Evolutionary conservation across 2,888 invertebrate genomes (phyloP), one percentile per base, ranked within the genome.

Genomic region (Alloplasta piceator): DNA sequence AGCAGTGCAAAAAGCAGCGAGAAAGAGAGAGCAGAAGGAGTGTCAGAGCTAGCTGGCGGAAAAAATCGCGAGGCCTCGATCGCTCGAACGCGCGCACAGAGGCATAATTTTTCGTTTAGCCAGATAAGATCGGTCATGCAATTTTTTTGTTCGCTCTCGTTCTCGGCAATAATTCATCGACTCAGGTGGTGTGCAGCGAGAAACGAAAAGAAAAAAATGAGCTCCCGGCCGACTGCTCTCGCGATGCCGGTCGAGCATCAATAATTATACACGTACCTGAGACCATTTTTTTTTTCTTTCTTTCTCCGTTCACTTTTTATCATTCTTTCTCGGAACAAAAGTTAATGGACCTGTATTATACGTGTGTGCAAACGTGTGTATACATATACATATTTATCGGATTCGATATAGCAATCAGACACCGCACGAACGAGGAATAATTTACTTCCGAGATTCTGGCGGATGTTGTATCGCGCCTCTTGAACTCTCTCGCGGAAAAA

Each of bases 21-120:
- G 46, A 66, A 58, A n/a, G 39, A 26, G 12, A 48, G 36, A 36
- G 50, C 68, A 56, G 16, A 46, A 36, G 46, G 56, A 61, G 78
- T 67, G 76, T 76, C 70, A 26, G 26, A 68, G 76, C 55, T 63
- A 68, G 76, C 55, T 63, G 70, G 56, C 38, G 66, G 41, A 10
- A 12, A 10, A 66, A 36, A 12, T 16, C 63, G 52, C 38, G 16
- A n/a, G 60, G 60, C 67, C 61, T 63, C 80, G 70, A 26, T 63
- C 77, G 61, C 75, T 55, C 66, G 64, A 75, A 77, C 67, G 68
- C 36, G 66, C 50, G 55, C 26, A 26, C 26, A 26, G 26, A 26
- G 77, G 77, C 78, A 83, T 84, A 84, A 85, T 82, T 84, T 83
- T 83, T 83, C 83, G 85, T 84, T 85, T 84, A 82, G 81, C 68